A percentile compares a stretch with the other conserved stretches of the same genome.
Conservation (phyloP, 2,113 vertebrate species). For the Ceuthmochares aereus region DNA sequence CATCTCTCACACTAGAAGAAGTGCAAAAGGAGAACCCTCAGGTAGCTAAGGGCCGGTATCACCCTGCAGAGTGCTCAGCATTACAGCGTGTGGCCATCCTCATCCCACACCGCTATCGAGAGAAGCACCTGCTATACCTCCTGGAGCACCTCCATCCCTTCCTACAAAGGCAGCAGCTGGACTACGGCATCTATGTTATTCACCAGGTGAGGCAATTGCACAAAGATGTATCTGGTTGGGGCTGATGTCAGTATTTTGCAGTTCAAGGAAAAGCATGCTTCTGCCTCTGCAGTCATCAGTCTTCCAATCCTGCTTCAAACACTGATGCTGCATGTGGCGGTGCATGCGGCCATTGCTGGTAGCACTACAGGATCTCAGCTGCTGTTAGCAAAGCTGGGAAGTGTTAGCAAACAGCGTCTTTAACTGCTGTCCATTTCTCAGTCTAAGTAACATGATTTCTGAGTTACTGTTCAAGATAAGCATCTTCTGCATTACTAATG, state of each 20-base stretch:
- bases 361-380: not conserved
- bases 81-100: slow-evolving; percentile 89
- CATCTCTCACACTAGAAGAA: slow-evolving; percentile 83
- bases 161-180: slow-evolving; percentile 92
- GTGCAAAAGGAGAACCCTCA: slow-evolving; percentile 81
- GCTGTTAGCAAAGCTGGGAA: not conserved
- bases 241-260: not conserved
- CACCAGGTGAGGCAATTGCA: slow-evolving; percentile 85
- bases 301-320: not conserved
- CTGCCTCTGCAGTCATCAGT: not conserved
- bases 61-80: slow-evolving; percentile 82
- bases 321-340: rapidly evolving
- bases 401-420: not conserved
- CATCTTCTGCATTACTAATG: not conserved
- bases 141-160: slow-evolving; percentile 93
- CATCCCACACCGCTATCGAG: slow-evolving; percentile 89
- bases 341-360: not conserved
- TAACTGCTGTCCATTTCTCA: not conserved
- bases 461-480: not conserved
- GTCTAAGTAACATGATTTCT: not conserved
- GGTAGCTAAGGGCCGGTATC: slow-evolving; percentile 80
- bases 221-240: not conserved
- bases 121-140: slow-evolving; percentile 91
- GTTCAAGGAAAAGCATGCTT: not conserved
- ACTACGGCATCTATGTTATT: slow-evolving; percentile 92